Conservation (phyloP, 2,888 invertebrate species). For the Meta bourneti region DNA sequence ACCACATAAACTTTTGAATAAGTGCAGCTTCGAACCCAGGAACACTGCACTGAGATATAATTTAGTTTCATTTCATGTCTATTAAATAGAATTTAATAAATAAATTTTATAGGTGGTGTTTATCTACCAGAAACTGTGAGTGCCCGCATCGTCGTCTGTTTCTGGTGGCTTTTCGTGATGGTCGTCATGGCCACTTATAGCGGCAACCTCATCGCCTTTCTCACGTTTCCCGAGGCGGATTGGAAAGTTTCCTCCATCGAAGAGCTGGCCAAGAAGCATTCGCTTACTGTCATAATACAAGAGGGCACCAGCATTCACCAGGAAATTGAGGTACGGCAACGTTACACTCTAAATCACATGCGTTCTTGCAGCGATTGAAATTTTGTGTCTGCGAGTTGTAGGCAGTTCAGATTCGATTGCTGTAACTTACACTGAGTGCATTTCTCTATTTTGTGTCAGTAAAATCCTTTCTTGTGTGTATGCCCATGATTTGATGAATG, state of each 20-base stretch:
- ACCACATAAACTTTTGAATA: no score
- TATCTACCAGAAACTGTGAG: slow-evolving; percentile 67
- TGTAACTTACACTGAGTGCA: no score
- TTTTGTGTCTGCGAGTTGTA: no score
- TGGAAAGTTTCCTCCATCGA: slow-evolving; percentile 61
- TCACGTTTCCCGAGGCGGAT: slow-evolving; percentile 73
- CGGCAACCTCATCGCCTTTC: slow-evolving; percentile 73
- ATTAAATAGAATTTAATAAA: neutral
- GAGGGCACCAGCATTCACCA: slow-evolving; percentile 74
- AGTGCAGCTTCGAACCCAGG: no score
- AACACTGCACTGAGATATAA: no score
- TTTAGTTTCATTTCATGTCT: no score
- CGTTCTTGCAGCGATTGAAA: neutral
- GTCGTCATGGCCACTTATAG: slow-evolving; percentile 74
- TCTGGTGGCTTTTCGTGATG: slow-evolving; percentile 74
- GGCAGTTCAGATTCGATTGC: no score
- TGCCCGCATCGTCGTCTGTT: slow-evolving; percentile 64
- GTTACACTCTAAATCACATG: neutral
- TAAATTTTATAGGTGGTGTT: slow-evolving; percentile 53
- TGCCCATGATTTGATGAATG: no score
- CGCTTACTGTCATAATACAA: slow-evolving; percentile 19
- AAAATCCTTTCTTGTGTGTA: no score
- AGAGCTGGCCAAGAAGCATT: slow-evolving; percentile 47
- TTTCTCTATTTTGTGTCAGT: no score
- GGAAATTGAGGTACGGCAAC: slow-evolving; percentile 68